Evolutionary conservation across 2,888 invertebrate genomes (phyloP).

Genomic region (Harpalus rufipes): DNA sequence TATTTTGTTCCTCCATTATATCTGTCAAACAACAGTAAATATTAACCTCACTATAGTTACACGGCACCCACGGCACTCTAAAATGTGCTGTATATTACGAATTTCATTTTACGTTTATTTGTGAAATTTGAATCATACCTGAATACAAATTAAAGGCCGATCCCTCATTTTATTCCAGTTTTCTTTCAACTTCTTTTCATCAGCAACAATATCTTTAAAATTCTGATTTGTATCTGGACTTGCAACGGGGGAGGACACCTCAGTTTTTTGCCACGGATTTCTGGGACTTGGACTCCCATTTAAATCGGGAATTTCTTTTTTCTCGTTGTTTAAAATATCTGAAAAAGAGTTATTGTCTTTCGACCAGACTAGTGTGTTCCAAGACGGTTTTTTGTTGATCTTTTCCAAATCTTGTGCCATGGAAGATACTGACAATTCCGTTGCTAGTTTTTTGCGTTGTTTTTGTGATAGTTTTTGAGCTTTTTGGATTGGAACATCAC

Average conservation of each 20-base stretch:
- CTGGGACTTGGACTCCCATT: constrained; percentile 73
- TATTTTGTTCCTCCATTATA: too few species aligned
- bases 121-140: constrained; percentile 78
- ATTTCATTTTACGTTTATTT: too few species aligned
- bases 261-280: constrained; percentile 79
- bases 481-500: constrained; percentile 70
- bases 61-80: too few species aligned
- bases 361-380: constrained; percentile 47
- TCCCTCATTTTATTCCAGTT: constrained; percentile 85
- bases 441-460: constrained; percentile 78
- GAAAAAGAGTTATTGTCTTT: constrained; percentile 56
- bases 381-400: constrained; percentile 48
- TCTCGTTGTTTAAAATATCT: constrained; percentile 58
- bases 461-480: constrained; percentile 82
- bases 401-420: constrained; percentile 48
- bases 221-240: constrained; percentile 73
- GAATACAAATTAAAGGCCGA: constrained; percentile 86
- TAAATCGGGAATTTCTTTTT: constrained; percentile 76
- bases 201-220: constrained; percentile 83
- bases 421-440: constrained; percentile 19
- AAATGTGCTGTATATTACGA: too few species aligned
- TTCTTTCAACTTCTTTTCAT: constrained; percentile 86
- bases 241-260: constrained; percentile 73
- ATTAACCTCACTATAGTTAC: too few species aligned
- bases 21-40: too few species aligned